Evolutionary conservation across 2,113 vertebrate genomes (phyloP), one percentile per base, ranked within the genome.

Genomic region (Eretmochelys imbricata): DNA sequence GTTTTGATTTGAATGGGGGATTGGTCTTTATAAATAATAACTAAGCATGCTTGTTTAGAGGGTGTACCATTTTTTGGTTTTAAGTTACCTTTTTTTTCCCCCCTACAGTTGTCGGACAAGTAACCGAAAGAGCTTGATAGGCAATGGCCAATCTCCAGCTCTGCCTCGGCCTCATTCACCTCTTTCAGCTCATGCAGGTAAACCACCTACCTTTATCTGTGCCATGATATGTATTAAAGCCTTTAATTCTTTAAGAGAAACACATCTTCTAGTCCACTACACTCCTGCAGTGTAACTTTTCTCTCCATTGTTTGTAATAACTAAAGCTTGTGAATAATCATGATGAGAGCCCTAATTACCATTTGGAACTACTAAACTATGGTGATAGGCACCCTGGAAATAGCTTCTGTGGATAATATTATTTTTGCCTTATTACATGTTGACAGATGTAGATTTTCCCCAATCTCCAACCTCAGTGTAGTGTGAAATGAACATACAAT

Each of bases 41-140:
- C 54, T 93, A 51, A 53, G 49, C 91, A 85, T 27, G 10, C 78
- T 46, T 5, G 1, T 88, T 3, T 84, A n/a, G 1, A 0, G 31
- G 90, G 29, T 16, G 8, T 89, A 7, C 14, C 55, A 46, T 90
- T 93, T 91, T 93, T 27, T 95, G 22, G 84, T 92, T 59, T 81
- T 94, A 80, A 95, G 84, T 10, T 2, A 88, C 48, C 93, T 89
- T 93, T 65, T 96, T 92, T 97, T 92, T 87, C 96, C 98, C 59
- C 29, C 72, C 97, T 79, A 55, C 98, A 99, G 99, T 97, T 99
- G 99, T 97, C 98, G 99, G 96, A 99, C 99, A 11, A 99, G 99
- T 98, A 99, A 99, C 98, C 98, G 99, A 97, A 99, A 99, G 96
- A 99, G 98, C 97, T 98, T 99, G 97, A 99, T 99, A 93, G 98